These are phyloP conservation scores for Syrphus vitripennis DNA, from an alignment of 2,888 invertebrate genomes.

Conservation along the genomic window DNA sequence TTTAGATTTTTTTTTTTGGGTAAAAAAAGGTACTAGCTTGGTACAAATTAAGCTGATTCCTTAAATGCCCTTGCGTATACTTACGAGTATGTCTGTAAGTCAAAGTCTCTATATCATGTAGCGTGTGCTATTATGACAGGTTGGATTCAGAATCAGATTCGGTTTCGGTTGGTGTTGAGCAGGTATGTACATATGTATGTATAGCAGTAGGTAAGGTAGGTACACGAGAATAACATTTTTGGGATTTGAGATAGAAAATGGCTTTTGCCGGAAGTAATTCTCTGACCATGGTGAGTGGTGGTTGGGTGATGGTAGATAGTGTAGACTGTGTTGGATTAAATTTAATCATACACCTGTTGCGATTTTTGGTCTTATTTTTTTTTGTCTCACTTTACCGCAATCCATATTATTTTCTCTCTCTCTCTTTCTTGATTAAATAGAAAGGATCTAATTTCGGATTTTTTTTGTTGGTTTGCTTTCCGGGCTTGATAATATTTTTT, in stretches of 20 bases:
- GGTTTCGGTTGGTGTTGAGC: not conserved
- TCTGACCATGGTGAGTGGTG: not conserved
- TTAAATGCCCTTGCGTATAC: not conserved
- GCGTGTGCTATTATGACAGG: not conserved
- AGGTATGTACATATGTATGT: too few relatives aligned
- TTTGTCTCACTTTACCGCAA: not conserved
- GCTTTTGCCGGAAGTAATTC: slow-evolving; percentile 16
- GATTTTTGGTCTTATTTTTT: not conserved
- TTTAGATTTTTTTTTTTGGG: not conserved
- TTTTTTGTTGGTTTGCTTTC: not conserved
- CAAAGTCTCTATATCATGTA: not conserved
- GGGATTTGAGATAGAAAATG: slow-evolving; percentile 7
- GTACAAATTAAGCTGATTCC: slow-evolving; percentile 8
- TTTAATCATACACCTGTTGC: slow-evolving; percentile 5
- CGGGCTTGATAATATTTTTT: not conserved
- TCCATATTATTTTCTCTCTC: not conserved
- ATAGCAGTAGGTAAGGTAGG: not conserved
- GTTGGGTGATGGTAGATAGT: too few relatives aligned
- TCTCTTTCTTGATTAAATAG: not conserved
- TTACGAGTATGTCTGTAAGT: not conserved
- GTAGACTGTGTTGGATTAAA: not conserved
- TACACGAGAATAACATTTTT: not conserved
- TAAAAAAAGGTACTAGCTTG: not conserved
- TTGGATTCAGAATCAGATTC: not conserved
- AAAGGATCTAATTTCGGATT: slow-evolving; percentile 1